Evolutionary conservation across 2,888 invertebrate species (phyloP), one percentile per base, ranked within the genome.

Genomic region (Scaptomyza flava): DNA sequence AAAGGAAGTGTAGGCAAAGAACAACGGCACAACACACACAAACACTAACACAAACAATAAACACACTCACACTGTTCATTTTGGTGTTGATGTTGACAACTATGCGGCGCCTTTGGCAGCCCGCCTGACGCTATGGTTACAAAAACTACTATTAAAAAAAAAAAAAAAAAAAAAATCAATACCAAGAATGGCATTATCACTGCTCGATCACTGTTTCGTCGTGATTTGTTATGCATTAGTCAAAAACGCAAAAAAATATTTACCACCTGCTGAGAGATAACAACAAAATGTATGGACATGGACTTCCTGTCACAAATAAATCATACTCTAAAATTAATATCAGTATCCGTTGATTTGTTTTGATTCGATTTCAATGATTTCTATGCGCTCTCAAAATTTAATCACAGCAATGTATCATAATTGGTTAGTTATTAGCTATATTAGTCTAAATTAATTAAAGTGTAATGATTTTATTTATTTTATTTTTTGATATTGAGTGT

Each of bases 171-270:
- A 12, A 27, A n/a, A 68, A 17, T 17, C 17, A 47, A 73, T 41
- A 56, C 36, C 46, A 34, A 50, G 62, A 63, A 48, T 52, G 36
- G 36, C 72, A 68, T 57, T 86, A 82, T 82, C 89, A 70, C 64
- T 72, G 81, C 73, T 51, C 27, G 82, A 88, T 82, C 82, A 67
- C 67, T 72, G 67, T 71, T 66, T 62, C 72, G 53, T 79, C 72
- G 65, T 72, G 77, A 85, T 68, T 75, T 68, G 58, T 70, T 62
- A 17, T 17, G 59, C 65, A 65, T 62, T 66, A 36, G 48, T 52
- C 52, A 33, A 58, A 41, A 17, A 54, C 17, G 4, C n/a, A 2
- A 20, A 14, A 50, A 72, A 72, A 75, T 73, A 60, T 73, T 75
- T 68, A 73, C 52, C 52, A 48, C 38, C 46, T 11, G 45, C 41